Evolutionary conservation across 1,140 invertebrate species (phyloP), one percentile per base, ranked within the genome.

Genomic region (Drosophila punjabiensis): DNA sequence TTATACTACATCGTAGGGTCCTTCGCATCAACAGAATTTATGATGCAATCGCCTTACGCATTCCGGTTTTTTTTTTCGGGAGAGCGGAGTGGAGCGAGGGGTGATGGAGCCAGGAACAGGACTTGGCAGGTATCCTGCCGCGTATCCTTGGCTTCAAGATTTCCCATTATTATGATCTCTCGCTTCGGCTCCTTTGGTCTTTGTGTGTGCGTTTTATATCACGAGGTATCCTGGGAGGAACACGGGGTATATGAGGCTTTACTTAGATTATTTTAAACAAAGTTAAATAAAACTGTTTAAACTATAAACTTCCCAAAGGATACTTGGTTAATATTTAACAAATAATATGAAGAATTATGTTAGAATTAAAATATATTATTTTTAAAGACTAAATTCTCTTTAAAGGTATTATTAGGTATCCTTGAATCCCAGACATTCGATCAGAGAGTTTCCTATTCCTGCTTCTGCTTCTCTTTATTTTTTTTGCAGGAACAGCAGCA

Each of bases 71-170:
- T 11, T 32, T 28, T 28, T 41, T 52, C 4, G 45, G 14, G 14
- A 35, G 20, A 53, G 52, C 7, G 24, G 24, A 5, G 48, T 8
- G 18, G 52, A 55, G 32, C 55, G 24, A 24, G 24, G 24, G 24
- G 24, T 2, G 24, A 1, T 24, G 24, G 24, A 3, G 24, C 24
- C 24, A n/a, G 61, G 32, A 62, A 43, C 52, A 48, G 35, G 70
- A 70, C 75, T 59, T 83, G 79, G 82, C 79, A 86, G 86, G 84
- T 89, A 88, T 84, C 77, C 82, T 80, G 79, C 66, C 69, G 74
- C 66, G 82, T 86, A 89, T 90, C 79, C 87, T 86, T 90, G 82
- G 82, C 89, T 86, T 90, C 86, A 86, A 90, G 79, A 90, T 86
- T 77, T 79, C 79, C 67, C 74, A 89, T 86, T 90, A 85, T 76